Conservation (phyloP, 2,888 invertebrate species). For the Drosophila nr. medialis region DNA sequence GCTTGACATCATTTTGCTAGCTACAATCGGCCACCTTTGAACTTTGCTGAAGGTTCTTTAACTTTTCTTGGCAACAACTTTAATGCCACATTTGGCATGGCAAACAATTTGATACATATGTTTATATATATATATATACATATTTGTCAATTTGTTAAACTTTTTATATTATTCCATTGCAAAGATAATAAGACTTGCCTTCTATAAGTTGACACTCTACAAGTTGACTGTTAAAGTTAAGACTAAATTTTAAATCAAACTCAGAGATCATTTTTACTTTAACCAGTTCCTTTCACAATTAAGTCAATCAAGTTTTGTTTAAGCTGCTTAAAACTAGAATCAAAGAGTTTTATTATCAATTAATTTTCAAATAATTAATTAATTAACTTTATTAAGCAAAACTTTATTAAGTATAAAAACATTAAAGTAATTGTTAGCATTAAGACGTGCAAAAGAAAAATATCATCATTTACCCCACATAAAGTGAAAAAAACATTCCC, state of each 20-base stretch:
- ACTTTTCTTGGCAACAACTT: conserved; percentile 16
- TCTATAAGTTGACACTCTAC: too few relatives aligned
- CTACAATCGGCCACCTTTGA: conserved; percentile 38
- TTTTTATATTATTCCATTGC: neutral
- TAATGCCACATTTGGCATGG: conserved; percentile 18
- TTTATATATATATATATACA: too few relatives aligned
- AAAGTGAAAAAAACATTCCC: neutral
- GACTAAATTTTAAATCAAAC: neutral
- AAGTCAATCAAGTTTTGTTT: too few relatives aligned
- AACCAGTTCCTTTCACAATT: neutral
- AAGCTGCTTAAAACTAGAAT: too few relatives aligned
- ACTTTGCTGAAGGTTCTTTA: conserved; percentile 47
- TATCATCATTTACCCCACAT: neutral
- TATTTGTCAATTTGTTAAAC: neutral
- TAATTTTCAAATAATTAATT: too few relatives aligned
- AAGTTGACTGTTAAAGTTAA: neutral
- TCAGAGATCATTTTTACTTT: neutral
- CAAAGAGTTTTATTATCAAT: too few relatives aligned
- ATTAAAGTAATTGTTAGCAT: neutral
- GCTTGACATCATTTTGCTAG: conserved; percentile 36
- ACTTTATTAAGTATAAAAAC: neutral
- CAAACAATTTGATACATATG: neutral
- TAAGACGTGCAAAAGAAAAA: neutral
- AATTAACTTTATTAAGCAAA: too few relatives aligned
- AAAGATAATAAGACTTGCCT: neutral